Base-by-base conservation (phyloP, 1,140 invertebrate species). In the Cotesia vestalis region DNA sequence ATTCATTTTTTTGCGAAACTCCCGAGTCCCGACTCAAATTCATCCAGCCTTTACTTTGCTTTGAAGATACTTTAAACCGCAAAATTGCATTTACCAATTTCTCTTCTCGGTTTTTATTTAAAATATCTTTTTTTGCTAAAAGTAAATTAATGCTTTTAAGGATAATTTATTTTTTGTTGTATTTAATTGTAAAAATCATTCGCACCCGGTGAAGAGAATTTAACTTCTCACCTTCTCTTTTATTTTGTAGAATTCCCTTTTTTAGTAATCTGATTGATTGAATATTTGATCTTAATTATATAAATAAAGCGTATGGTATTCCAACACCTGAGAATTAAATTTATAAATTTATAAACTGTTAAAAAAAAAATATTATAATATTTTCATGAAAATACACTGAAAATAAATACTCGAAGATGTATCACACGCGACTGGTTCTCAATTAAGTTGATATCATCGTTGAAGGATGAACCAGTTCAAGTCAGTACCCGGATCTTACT, bases 371-470 rank as follows among this genome's bases (percentile, higher is more conserved):
- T 52, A 52, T 27, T 27, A 55, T 46, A 46, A 9, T 46, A 46
- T 46, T 46, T 46, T 46, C 40, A 46, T 46, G 40, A 46, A 46
- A 46, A 46, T 46, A 46, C 40, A 1, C 11, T 46, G 40, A 46
- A 46, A 46, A 59, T 20, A 59, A 59, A 59, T 59, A 34, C 20
- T 9, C 57, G 20, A 59, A 27, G 20, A 27, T 27, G 57, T 59
- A 59, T 59, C 20, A 59, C 57, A 59, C 20, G 57, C 71, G 68
- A 69, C 66, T 69, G 66, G 66, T 68, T 73, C 72, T 69, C 72
- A 73, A 73, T 73, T 73, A 73, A 64, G 57, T 5, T 64, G 72
- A 73, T 73, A 73, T 69, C 66, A 66, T 67, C 63, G 68, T 69
- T 53, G 60, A 55, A 69, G 40, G 46, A 66, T 66, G 14, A 66